A percentile compares a stretch with the other conserved stretches of the same genome.
These are phyloP conservation scores for Diprion similis DNA, from an alignment of 1,140 invertebrate species.

Conservation along the genomic window DNA sequence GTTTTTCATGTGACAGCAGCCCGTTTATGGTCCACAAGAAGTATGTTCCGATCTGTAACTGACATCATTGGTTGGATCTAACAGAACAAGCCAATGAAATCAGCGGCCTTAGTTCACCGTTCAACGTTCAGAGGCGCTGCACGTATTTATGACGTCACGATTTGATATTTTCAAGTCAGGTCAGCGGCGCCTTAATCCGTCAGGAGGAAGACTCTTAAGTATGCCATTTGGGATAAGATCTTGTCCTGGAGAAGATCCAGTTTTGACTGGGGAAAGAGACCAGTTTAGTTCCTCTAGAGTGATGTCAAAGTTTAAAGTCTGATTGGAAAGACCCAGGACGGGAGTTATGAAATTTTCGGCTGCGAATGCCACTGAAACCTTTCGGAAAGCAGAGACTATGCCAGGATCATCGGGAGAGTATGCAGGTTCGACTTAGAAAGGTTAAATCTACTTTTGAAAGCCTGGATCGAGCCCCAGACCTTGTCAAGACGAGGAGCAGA, in stretches of 20 bases:
- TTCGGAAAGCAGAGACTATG: neutral
- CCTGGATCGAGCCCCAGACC: neutral
- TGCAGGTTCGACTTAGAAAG: neutral
- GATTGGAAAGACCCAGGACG: neutral
- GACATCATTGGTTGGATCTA: too few relatives aligned
- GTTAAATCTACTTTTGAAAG: neutral
- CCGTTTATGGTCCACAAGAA: too few relatives aligned
- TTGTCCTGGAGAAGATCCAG: neutral
- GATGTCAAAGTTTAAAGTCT: neutral
- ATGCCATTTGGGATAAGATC: neutral
- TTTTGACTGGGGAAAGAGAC: neutral
- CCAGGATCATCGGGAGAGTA: neutral
- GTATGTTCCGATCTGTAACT: too few relatives aligned
- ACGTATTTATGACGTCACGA: too few relatives aligned
- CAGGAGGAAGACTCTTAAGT: neutral
- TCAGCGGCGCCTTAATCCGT: too few relatives aligned
- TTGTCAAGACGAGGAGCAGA: neutral
- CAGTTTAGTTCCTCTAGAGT: neutral
- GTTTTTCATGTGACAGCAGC: too few relatives aligned
- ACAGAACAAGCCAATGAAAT: too few relatives aligned
- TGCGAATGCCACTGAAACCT: neutral
- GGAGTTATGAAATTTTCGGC: neutral
- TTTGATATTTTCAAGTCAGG: too few relatives aligned
- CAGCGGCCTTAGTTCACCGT: too few relatives aligned
- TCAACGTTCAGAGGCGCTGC: too few relatives aligned